A percentile compares a stretch with the other conserved stretches of the same genome.
These are phyloP conservation scores for Caretta caretta DNA, from an alignment of 2,113 vertebrate species.

Conservation along the genomic window DNA sequence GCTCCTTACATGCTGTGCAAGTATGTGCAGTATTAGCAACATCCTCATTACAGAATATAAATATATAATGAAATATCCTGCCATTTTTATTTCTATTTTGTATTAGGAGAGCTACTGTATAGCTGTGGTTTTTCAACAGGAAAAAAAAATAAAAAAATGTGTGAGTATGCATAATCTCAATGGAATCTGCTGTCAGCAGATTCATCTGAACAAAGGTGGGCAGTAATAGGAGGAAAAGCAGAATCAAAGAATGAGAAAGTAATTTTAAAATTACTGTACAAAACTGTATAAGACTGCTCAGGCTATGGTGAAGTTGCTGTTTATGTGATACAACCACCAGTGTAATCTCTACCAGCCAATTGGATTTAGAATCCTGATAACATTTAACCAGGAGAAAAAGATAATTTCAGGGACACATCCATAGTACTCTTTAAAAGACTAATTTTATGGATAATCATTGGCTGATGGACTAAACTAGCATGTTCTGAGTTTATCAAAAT, in stretches of 20 bases:
- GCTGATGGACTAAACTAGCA: neutral
- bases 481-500: neutral
- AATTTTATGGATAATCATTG: neutral
- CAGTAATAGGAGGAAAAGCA: neutral
- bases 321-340: neutral
- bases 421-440: neutral
- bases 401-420: neutral
- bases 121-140: neutral
- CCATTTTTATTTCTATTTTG: constrained; percentile 32
- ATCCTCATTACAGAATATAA: constrained; percentile 18
- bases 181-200: neutral
- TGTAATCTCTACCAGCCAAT: neutral
- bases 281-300: neutral
- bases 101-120: constrained; percentile 8
- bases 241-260: neutral
- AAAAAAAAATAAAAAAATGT: neutral
- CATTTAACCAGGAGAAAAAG: neutral
- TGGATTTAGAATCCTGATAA: neutral
- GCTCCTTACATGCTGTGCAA: constrained; percentile 11
- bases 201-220: neutral
- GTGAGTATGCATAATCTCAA: neutral
- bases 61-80: constrained; percentile 29
- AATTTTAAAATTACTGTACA: neutral
- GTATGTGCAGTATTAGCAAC: neutral
- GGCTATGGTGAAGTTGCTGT: neutral